Conservation (phyloP, 2,113 vertebrate species). For the Ceuthmochares aereus region DNA sequence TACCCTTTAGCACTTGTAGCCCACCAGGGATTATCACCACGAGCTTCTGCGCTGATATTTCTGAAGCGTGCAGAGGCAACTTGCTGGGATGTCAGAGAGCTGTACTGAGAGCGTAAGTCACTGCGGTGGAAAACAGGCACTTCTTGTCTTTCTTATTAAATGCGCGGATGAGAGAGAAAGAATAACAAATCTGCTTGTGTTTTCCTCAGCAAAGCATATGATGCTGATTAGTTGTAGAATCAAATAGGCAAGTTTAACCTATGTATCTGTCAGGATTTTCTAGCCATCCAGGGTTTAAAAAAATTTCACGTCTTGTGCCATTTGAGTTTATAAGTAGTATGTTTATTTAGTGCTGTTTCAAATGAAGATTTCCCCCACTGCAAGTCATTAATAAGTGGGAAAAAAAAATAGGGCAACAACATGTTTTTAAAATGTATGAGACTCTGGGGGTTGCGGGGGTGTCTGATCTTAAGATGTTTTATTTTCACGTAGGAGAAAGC, state of each 20-base stretch:
- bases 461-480: neutral
- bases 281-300: neutral
- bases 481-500: neutral
- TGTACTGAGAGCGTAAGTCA: slow-evolving; percentile 5
- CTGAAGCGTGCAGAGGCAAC: neutral
- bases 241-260: neutral
- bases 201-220: neutral
- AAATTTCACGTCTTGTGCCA: neutral
- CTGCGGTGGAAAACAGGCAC: neutral
- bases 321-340: neutral
- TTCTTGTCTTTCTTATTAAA: neutral
- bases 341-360: neutral
- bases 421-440: neutral
- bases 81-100: neutral
- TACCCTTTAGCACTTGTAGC: neutral
- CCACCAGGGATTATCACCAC: neutral
- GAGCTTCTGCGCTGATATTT: neutral
- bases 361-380: neutral
- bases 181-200: neutral
- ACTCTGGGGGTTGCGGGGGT: neutral
- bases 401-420: neutral
- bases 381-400: neutral
- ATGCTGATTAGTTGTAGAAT: neutral
- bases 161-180: rapidly evolving
- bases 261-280: neutral